Conservation (phyloP, 2,888 invertebrate genomes). For the Spilosoma lubricipeda region DNA sequence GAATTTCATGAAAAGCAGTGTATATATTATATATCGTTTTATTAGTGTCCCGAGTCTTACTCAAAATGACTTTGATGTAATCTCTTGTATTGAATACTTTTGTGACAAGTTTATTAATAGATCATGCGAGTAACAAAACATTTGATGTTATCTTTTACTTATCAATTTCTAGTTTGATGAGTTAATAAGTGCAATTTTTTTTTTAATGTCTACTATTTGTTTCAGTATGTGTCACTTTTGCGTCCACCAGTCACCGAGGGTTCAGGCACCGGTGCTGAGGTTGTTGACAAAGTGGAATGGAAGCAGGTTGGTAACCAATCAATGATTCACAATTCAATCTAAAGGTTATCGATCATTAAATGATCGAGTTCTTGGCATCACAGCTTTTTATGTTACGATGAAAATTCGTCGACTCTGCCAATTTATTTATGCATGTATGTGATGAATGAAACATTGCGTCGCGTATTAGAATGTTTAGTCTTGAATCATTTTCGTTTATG, state of each 20-base stretch:
- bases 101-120: neutral
- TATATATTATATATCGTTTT: neutral
- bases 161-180: neutral
- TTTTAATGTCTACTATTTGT: slow-evolving; percentile 53
- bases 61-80: neutral
- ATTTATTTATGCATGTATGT: slow-evolving; percentile 45
- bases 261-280: slow-evolving; percentile 88
- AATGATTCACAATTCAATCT: slow-evolving; percentile 59
- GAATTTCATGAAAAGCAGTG: neutral
- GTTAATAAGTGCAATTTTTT: neutral
- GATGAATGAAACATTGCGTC: slow-evolving; percentile 29
- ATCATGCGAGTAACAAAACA: neutral
- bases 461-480: neutral
- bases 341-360: slow-evolving; percentile 56
- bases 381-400: slow-evolving; percentile 37
- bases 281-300: slow-evolving; percentile 94
- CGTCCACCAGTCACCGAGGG: slow-evolving; percentile 92
- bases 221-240: slow-evolving; percentile 94
- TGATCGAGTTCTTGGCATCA: slow-evolving; percentile 54
- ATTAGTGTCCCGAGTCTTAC: neutral
- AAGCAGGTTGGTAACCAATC: slow-evolving; percentile 89
- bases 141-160: neutral
- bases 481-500: neutral
- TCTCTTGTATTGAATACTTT: neutral
- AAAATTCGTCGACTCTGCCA: slow-evolving; percentile 41